These are phyloP conservation scores for Ormyrus nitidulus DNA, from an alignment of 2,888 invertebrate species.

Conservation along the genomic window DNA sequence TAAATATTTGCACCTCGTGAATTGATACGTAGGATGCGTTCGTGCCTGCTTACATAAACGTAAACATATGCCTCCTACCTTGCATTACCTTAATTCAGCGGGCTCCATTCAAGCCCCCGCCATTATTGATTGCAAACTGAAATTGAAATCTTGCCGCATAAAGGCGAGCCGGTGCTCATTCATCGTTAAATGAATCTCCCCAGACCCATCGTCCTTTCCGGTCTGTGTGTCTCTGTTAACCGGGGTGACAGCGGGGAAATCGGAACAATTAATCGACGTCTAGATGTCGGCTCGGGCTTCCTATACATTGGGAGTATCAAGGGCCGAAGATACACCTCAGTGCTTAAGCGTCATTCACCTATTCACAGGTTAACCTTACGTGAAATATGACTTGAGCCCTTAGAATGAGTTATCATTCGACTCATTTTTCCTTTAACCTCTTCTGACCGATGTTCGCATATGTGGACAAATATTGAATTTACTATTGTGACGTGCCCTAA, in stretches of 20 bases:
- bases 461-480: too few relatives aligned
- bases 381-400: too few relatives aligned
- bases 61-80: neutral
- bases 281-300: neutral
- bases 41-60: too few relatives aligned
- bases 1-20: too few relatives aligned
- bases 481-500: too few relatives aligned
- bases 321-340: neutral
- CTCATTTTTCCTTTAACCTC: too few relatives aligned
- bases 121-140: slow-evolving; percentile 33
- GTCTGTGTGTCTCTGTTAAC: slow-evolving; percentile 5
- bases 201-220: neutral
- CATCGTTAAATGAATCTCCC: slow-evolving; percentile 33
- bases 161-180: slow-evolving; percentile 39
- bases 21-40: too few relatives aligned
- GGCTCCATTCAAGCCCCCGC: neutral
- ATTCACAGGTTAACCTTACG: too few relatives aligned
- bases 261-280: slow-evolving; percentile 44
- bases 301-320: neutral
- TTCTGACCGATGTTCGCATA: too few relatives aligned
- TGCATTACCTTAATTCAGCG: neutral
- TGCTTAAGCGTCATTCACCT: too few relatives aligned
- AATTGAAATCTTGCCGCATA: slow-evolving; percentile 45
- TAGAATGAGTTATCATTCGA: too few relatives aligned
- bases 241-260: slow-evolving; percentile 16